Base-by-base conservation (phyloP, 2,888 invertebrate genomes). In the Saturnia japonica region DNA sequence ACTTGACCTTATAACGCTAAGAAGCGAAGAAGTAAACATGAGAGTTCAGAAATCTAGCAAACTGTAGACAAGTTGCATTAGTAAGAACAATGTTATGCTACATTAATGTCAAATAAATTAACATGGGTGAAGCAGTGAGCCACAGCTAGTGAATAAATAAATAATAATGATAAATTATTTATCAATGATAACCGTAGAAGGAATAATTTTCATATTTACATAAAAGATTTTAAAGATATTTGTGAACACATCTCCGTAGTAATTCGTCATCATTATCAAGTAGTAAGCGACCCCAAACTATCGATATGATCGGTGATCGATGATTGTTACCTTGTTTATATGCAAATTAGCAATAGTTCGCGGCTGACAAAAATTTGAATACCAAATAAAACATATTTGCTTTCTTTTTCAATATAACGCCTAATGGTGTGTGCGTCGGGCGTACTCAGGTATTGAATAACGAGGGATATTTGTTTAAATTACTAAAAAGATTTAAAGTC, bases 331-430 rank as follows among this genome's bases (percentile, higher is more conserved):
- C 87, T 90, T 88, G 89, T 93, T 88, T 93, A 91, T 90, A 93
- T 93, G 93, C 89, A 91, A 93, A 93, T 93, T 74, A 74, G 72
- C 71, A 77, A 82, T 86, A 85, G 83, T 87, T 86, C 78, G 82
- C 85, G 85, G 84, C 79, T 77, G 83, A 73, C 82, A 80, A 79
- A 85, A 85, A 93, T 93, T 91, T 91, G 90, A 91, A 91, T 88
- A 91, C 88, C 88, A 92, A 93, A 93, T 91, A 82, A 80, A 82
- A 82, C 75, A 78, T 84, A 80, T 80, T 89, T 91, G 88, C 86
- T 87, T 60, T 60, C 28, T 60, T 87, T 90, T 88, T 88, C 87
- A 85, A 87, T 87, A 88, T 78, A 82, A 77, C 77, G 79, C 84
- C 84, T 91, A 91, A 91, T 91, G 88, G 90, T 86, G 87, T 84